Evolutionary conservation across 2,797 vertebrate species (phyloP).

Genomic region (Hipposideros larvatus): DNA sequence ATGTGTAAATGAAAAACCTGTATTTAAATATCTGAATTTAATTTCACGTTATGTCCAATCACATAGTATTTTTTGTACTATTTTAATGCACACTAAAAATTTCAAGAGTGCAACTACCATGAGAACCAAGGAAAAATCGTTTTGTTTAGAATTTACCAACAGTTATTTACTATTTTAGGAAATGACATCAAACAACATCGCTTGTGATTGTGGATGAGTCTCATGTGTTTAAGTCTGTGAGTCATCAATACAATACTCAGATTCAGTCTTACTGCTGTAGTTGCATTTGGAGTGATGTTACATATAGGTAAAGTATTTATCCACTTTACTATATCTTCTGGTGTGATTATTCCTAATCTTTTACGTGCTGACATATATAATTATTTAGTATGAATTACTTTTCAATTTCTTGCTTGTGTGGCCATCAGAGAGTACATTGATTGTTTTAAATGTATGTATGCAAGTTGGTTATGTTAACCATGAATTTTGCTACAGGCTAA

Average conservation of each 20-base stretch:
- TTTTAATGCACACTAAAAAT: neutral
- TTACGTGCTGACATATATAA: neutral
- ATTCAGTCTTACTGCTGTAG: neutral
- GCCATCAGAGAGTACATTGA: neutral
- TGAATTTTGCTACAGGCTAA: neutral
- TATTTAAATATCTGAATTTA: neutral
- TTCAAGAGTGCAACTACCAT: neutral
- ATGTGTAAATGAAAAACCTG: neutral
- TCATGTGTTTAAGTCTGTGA: neutral
- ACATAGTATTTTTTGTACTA: neutral
- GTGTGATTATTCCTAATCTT: neutral
- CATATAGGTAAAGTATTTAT: neutral
- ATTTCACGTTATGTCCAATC: neutral
- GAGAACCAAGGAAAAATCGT: neutral
- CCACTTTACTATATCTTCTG: neutral
- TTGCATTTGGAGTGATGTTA: neutral
- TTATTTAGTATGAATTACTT: neutral
- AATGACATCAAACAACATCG: neutral
- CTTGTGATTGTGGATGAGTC: too few relatives aligned
- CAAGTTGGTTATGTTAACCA: neutral
- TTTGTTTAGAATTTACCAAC: neutral
- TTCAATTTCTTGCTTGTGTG: neutral
- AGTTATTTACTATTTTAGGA: neutral
- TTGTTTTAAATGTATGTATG: neutral
- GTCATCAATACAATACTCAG: neutral